Base-by-base conservation (phyloP, 23 tunicate genomes). In the Botrylloides violaceus region DNA sequence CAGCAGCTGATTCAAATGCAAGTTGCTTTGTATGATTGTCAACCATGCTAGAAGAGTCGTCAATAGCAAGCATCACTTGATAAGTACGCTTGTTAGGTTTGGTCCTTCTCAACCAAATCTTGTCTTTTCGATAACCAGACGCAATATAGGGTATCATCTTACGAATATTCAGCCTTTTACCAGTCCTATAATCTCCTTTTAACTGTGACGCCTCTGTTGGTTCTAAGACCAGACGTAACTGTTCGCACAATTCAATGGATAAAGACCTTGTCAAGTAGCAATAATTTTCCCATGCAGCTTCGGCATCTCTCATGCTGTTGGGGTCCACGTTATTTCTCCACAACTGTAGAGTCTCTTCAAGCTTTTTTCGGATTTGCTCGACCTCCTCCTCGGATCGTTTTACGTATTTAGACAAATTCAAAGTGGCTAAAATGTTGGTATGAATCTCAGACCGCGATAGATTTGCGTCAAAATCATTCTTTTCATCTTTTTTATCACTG, bases 91-190 rank as follows among this genome's bases (percentile, higher is more conserved):
- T 81, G 72, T 82, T 86, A 22, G 98, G 95, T 29, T 93, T 93
- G 49, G 94, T 83, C 24, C 98, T 53, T 18, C 98, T 72, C 49
- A 93, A 76, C 98, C 98, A 93, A 43, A 93, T 93, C 64, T 86
- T 85, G 76, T 93, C 98, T 36, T 93, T 93, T 2, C 92, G 73
- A 39, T 80, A 93, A n/a, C 92, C 94, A 50, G 87, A 79, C 9
- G 98, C 98, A 23, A 93, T 81, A 66, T 93, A 93, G 26, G 94
- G 98, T 3, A 86, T 85, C 30, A 83, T 81, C 76, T 93, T 93
- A 65, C 98, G 71, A 87, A 93, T 93, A 50, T 93, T 86, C 6
- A 93, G 81, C 30, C 98, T 49, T 39, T 87, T 87, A 29, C 98
- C 98, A 59, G 75, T 86, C 47, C 94, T 61, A 59, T 86, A 93